Base-by-base conservation (phyloP, 2,888 invertebrate genomes). In the Helicoverpa assulta region DNA sequence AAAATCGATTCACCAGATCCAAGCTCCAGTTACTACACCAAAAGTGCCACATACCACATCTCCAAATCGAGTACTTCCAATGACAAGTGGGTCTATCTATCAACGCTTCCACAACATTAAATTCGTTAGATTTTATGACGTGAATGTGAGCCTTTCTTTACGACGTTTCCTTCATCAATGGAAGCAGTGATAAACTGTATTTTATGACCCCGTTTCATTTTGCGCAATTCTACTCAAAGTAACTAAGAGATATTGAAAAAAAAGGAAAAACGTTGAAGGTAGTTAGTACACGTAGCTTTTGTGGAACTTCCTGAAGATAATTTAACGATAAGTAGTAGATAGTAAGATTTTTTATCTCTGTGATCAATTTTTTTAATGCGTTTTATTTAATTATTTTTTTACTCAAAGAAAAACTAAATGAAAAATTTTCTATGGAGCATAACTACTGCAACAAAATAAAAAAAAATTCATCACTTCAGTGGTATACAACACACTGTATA, bases 51-150 rank as follows among this genome's bases (percentile, higher is more conserved):
- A 54, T 50, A 50, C 26, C 62, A 12, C 50, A 59, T 43, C 50
- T 60, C 47, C 4, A 21, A 56, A 59, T 19, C 0, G n/a, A 52
- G 53, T 52, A 43, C 37, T 8, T 10, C 40, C 63, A 61, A 57
- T 65, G 59, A 69, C 65, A 76, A 76, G 77, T 76, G 59, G 59
- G 53, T 26, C 65, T 69, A 76, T 73, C 76, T 76, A 76, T 76
- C 77, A 73, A 73, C 69, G 65, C 60, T 76, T 76, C 73, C 76
- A 73, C 69, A 56, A 76, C 69, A 76, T 73, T 76, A 76, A 76
- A 76, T 69, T 76, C 77, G 76, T 76, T 76, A 69, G 65, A 51
- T 76, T 76, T 76, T 76, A 76, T 76, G 76, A 76, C 62, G 51
- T 73, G 77, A 73, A 69, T 73, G 76, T 66, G 65, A 73, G 69